Conservation (phyloP, 2,113 vertebrate genomes). For the Ammodytes dubius region DNA sequence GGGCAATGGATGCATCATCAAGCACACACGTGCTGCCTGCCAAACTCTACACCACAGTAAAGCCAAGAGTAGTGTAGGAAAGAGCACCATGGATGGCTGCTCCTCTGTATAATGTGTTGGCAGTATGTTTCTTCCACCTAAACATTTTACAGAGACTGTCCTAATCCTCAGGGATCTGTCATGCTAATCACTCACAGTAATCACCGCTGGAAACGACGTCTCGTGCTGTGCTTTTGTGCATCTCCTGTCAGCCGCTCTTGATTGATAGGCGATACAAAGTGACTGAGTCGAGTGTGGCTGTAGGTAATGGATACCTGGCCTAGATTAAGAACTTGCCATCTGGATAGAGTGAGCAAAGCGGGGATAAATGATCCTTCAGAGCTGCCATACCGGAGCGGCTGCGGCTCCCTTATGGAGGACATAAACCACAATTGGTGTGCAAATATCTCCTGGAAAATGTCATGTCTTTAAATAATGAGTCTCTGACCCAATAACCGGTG, state of each 20-base stretch:
- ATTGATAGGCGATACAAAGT: conserved; percentile 71
- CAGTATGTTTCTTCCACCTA: conserved; percentile 53
- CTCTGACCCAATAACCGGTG: conserved; percentile 35
- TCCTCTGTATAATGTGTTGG: conserved; percentile 55
- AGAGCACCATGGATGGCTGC: conserved; percentile 34
- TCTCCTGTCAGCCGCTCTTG: conserved; percentile 45
- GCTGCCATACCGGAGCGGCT: conserved; percentile 15
- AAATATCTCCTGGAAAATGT: conserved; percentile 73
- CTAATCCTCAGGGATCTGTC: conserved; percentile 52
- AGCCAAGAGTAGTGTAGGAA: conserved; percentile 9
- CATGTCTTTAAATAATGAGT: conserved; percentile 62
- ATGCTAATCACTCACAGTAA: conserved; percentile 56
- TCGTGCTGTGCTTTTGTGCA: conserved; percentile 38
- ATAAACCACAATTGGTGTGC: conserved; percentile 72
- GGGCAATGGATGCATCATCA: conserved; percentile 66
- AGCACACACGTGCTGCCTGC: conserved; percentile 5
- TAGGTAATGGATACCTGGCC: conserved; percentile 66
- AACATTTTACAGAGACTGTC: conserved; percentile 48
- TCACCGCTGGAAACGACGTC: conserved; percentile 54
- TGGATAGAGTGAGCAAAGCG: conserved; percentile 47
- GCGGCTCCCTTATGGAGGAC: conserved; percentile 33
- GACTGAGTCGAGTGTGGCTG: conserved; percentile 59
- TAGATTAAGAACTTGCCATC: conserved; percentile 72
- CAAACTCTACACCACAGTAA: conserved; percentile 59
- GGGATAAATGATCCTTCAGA: conserved; percentile 56